Percentiles rank a stretch among this genome's conserved stretches.
phyloP scores from a whole-genome alignment of 2,797 vertebrate species.

The Spondyliosoma cantharus region DNA sequence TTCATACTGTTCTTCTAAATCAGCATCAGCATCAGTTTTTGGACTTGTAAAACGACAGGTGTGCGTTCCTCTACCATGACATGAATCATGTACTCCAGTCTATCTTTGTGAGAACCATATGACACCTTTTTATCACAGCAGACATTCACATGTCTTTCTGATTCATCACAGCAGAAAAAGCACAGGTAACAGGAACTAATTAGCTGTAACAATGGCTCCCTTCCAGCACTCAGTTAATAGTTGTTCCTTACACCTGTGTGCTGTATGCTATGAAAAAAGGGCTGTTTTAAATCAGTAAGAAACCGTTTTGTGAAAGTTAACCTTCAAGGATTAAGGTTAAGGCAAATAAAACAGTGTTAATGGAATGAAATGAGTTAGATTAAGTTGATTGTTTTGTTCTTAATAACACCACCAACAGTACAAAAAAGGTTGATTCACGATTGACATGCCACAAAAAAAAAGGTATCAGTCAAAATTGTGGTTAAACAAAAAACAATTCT shows the following conservation, averaged over 20 bases:
- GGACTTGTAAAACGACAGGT: background rate
- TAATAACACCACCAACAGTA: background rate
- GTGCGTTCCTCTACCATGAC: background rate
- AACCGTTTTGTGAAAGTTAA: background rate
- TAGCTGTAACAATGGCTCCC: background rate
- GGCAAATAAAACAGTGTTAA: too few species aligned
- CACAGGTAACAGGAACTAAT: slow-evolving; percentile 1
- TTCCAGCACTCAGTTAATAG: background rate
- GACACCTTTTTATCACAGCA: background rate
- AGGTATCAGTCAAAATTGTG: background rate
- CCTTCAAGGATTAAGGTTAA: too few species aligned
- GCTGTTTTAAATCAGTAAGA: background rate
- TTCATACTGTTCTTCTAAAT: background rate
- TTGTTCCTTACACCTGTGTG: background rate
- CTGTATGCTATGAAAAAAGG: too few species aligned
- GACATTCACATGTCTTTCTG: background rate
- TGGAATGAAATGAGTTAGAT: background rate
- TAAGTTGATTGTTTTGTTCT: background rate
- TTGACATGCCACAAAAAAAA: background rate
- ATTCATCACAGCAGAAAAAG: background rate
- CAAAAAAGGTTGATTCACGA: background rate
- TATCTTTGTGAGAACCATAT: background rate
- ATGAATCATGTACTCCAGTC: background rate
- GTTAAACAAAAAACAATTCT: background rate
- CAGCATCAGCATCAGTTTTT: background rate